Evolutionary conservation across 2,797 vertebrate genomes (phyloP).

Genomic region (Moxostoma hubbsi): DNA sequence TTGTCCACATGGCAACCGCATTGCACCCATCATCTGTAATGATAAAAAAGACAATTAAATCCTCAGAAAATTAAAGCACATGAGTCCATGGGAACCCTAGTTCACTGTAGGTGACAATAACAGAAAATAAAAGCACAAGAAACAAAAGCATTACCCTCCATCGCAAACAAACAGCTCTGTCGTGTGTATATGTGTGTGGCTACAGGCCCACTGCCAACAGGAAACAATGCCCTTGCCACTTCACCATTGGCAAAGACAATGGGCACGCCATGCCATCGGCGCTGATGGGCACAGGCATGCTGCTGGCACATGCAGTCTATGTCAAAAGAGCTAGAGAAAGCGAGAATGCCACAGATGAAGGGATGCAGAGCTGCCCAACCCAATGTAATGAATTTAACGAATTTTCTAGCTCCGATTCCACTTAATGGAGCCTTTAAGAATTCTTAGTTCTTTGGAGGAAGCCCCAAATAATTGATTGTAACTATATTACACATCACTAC

Average conservation of each 20-base stretch:
- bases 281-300: conserved; percentile 63
- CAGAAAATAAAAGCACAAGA: not conserved
- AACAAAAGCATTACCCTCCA: conserved; percentile 73
- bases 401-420: no score
- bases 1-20: conserved; percentile 13
- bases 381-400: not conserved
- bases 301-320: conserved; percentile 47
- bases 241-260: conserved; percentile 67
- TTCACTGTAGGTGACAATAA: conserved; percentile 6
- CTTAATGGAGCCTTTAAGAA: no score
- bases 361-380: conserved; percentile 35
- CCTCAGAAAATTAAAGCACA: conserved; percentile 35
- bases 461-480: no score
- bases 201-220: conserved; percentile 64
- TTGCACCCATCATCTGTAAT: not conserved
- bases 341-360: conserved; percentile 33
- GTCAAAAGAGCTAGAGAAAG: conserved; percentile 21
- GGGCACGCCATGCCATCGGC: conserved; percentile 61
- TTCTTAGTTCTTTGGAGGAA: no score
- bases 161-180: conserved; percentile 66
- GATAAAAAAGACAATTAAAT: conserved; percentile 12
- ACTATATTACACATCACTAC: no score
- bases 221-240: conserved; percentile 59
- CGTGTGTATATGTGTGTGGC: conserved; percentile 56
- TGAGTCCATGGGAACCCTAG: conserved; percentile 1